phyloP scores from a whole-genome alignment of 2,888 invertebrate genomes.

The Monopis laevigella region DNA sequence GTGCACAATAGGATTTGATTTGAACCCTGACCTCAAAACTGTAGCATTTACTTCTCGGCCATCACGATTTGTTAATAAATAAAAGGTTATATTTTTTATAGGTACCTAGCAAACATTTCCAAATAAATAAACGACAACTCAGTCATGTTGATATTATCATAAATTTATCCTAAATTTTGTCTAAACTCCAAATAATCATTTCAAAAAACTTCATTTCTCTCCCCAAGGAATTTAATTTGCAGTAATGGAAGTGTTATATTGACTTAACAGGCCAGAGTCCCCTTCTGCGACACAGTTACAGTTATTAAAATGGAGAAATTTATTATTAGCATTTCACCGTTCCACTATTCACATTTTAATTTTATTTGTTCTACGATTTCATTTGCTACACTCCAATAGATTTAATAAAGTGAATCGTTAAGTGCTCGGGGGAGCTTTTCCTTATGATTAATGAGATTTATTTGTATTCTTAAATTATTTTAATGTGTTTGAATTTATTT shows the following conservation, averaged over 20 bases:
- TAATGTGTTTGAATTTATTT: background rate
- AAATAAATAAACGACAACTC: too few relatives aligned
- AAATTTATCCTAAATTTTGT: slow-evolving; percentile 30
- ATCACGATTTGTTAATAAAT: too few relatives aligned
- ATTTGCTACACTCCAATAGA: slow-evolving; percentile 59
- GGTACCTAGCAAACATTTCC: too few relatives aligned
- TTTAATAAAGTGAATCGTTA: slow-evolving; percentile 40
- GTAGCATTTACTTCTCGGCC: too few relatives aligned
- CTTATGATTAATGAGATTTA: slow-evolving; percentile 8
- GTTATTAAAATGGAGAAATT: slow-evolving; percentile 68
- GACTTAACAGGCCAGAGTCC: slow-evolving; percentile 67
- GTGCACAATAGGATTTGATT: too few relatives aligned
- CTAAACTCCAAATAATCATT: slow-evolving; percentile 46
- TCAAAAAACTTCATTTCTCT: slow-evolving; percentile 64
- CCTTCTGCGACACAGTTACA: slow-evolving; percentile 47
- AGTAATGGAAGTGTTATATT: slow-evolving; percentile 69
- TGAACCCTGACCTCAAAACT: too few relatives aligned
- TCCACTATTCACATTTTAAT: slow-evolving; percentile 65
- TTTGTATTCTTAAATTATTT: background rate
- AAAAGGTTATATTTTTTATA: too few relatives aligned
- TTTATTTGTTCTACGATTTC: slow-evolving; percentile 66
- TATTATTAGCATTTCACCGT: slow-evolving; percentile 64
- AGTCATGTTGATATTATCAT: too few relatives aligned
- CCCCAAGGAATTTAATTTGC: slow-evolving; percentile 66
- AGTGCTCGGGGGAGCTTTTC: slow-evolving; percentile 20